A percentile compares a stretch with the other conserved stretches of the same genome.
These are phyloP conservation scores for Polia nebulosa DNA, from an alignment of 2,888 invertebrate genomes.

Conservation along the genomic window DNA sequence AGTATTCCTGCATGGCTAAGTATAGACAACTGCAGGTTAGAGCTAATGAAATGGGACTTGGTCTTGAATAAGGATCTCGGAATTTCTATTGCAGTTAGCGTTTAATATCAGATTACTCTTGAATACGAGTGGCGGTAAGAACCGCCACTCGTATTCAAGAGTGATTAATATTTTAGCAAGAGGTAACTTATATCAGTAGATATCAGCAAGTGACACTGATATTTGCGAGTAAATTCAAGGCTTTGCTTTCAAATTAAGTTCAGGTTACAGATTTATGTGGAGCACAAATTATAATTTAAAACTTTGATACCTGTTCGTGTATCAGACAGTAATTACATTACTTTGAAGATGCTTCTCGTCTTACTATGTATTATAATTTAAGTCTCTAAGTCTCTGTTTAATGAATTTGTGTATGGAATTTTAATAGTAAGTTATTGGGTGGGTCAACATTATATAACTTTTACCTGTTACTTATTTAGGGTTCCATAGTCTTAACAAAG, in stretches of 20 bases:
- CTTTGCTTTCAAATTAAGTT: slow-evolving; percentile 30
- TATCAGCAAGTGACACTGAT: slow-evolving; percentile 7
- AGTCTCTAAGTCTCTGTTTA: slow-evolving; percentile 21
- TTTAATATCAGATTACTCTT: too few relatives aligned
- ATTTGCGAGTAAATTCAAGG: slow-evolving; percentile 29
- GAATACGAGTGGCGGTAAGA: too few relatives aligned
- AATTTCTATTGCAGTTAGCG: too few relatives aligned
- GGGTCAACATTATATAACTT: too few relatives aligned
- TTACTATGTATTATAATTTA: slow-evolving; percentile 22
- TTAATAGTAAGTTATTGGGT: background rate
- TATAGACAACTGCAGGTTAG: too few relatives aligned
- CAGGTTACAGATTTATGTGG: slow-evolving; percentile 46
- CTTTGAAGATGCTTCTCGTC: slow-evolving; percentile 35
- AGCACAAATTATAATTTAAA: slow-evolving; percentile 47
- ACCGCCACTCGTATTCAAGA: too few relatives aligned
- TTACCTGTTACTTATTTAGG: too few relatives aligned
- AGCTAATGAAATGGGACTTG: too few relatives aligned
- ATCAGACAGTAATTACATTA: slow-evolving; percentile 39
- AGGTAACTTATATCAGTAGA: background rate
- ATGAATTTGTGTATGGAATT: background rate
- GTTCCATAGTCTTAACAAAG: too few relatives aligned
- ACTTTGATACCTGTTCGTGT: slow-evolving; percentile 29
- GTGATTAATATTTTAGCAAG: slow-evolving; percentile 4
- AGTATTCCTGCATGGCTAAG: too few relatives aligned
- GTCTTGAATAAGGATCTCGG: too few relatives aligned